phyloP scores from a whole-genome alignment of 2,113 vertebrate species.

The Sula dactylatra region DNA sequence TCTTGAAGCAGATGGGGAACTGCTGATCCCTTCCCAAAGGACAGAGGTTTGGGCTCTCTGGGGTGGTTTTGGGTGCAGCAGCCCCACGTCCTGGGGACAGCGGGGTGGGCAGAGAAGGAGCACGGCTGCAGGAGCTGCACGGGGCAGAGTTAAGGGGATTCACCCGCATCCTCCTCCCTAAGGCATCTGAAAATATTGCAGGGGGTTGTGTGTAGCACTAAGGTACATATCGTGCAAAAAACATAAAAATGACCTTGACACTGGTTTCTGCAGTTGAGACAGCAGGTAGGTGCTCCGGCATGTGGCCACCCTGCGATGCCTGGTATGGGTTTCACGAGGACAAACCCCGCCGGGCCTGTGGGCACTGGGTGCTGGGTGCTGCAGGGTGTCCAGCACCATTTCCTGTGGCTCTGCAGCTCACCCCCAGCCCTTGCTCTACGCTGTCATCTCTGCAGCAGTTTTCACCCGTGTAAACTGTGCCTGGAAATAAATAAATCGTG shows the following conservation, averaged over 20 bases:
- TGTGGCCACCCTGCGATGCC: not conserved
- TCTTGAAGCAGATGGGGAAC: not conserved
- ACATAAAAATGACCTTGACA: not conserved
- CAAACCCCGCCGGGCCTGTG: not conserved
- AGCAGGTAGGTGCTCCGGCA: not conserved
- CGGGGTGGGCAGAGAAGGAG: not conserved
- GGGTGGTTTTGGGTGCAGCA: accelerated
- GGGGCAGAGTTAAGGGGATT: not conserved
- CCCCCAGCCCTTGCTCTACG: not conserved
- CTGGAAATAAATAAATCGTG: not conserved
- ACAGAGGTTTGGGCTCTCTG: not conserved
- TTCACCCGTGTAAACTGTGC: not conserved
- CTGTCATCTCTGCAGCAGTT: not conserved
- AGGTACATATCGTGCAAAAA: accelerated
- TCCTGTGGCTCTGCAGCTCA: not conserved
- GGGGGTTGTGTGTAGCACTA: not conserved
- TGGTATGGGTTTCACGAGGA: not conserved
- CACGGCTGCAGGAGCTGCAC: accelerated
- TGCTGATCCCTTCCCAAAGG: not conserved
- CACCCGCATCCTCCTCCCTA: not conserved
- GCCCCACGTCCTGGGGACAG: not conserved
- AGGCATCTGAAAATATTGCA: not conserved
- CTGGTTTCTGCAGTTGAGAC: not conserved
- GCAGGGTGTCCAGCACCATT: no score
- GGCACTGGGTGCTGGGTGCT: not conserved